A percentile compares a stretch with the other conserved stretches of the same genome.
Evolutionary conservation across 2,797 vertebrate species (phyloP).

Genomic region (Harpagifer antarcticus): DNA sequence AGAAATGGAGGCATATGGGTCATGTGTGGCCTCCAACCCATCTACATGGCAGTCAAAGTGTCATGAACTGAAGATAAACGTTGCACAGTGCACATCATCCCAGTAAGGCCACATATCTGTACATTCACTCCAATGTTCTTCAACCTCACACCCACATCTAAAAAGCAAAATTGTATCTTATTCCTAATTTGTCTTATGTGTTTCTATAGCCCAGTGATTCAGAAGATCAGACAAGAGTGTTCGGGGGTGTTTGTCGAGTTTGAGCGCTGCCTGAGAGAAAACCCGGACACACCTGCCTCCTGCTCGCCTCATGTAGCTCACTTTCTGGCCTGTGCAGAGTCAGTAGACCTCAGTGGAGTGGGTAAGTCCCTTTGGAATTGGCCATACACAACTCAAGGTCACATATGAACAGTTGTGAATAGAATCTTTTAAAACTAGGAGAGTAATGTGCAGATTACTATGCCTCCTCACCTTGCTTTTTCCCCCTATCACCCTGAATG

Average conservation of each 20-base stretch:
- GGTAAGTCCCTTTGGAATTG: constrained; percentile 66
- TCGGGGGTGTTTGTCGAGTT: constrained; percentile 89
- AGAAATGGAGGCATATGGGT: constrained; percentile 92
- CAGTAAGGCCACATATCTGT: constrained; percentile 80
- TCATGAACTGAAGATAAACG: constrained; percentile 89
- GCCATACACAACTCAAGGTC: constrained; percentile 7
- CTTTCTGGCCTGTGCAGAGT: constrained; percentile 92
- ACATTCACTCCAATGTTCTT: background rate
- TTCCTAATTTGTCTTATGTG: background rate
- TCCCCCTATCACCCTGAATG: background rate
- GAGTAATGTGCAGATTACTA: background rate
- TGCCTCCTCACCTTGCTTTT: background rate
- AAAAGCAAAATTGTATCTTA: background rate
- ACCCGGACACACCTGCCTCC: constrained; percentile 82
- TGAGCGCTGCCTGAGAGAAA: constrained; percentile 90
- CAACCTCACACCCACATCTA: background rate
- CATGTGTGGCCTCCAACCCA: constrained; percentile 90
- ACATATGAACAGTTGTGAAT: background rate
- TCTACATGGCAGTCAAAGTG: constrained; percentile 92
- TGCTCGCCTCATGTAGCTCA: constrained; percentile 86
- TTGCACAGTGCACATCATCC: constrained; percentile 91
- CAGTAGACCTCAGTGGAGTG: constrained; percentile 82
- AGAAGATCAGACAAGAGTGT: constrained; percentile 90
- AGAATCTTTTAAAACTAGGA: background rate
- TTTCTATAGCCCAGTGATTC: constrained; percentile 89